These are phyloP conservation scores for Zaprionus ornatus DNA, from an alignment of 1,140 invertebrate genomes.

Conservation along the genomic window DNA sequence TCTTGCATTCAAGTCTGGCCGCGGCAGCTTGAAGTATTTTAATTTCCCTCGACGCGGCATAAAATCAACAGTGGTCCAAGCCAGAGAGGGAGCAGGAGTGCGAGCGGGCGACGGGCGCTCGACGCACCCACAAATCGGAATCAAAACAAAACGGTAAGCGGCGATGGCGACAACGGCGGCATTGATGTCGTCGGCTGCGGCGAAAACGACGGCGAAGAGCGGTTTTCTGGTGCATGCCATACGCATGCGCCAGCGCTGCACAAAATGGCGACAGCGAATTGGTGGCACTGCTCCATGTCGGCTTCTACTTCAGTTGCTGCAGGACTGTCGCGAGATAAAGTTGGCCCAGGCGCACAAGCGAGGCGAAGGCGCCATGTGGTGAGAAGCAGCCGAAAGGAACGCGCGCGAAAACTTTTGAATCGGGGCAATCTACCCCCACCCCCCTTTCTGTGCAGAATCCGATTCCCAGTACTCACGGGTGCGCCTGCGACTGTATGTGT, in stretches of 20 bases:
- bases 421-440: conserved; percentile 1
- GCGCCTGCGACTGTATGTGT: conserved; percentile 15
- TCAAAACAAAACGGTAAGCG: conserved; percentile 75
- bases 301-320: conserved; percentile 64
- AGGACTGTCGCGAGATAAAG: conserved; percentile 72
- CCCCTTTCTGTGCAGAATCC: conserved; percentile 24
- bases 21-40: conserved; percentile 65
- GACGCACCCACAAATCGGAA: conserved; percentile 55
- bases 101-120: background rate
- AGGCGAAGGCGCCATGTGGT: conserved; percentile 24
- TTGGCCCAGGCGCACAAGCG: conserved; percentile 43
- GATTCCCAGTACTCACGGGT: background rate
- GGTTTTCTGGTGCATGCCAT: background rate
- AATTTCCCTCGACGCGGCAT: conserved; percentile 69
- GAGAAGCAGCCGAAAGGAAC: conserved; percentile 52
- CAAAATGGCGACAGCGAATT: conserved; percentile 68
- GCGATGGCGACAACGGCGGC: conserved; percentile 24
- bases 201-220: conserved; percentile 22
- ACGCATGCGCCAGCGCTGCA: conserved; percentile 66
- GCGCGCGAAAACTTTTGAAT: conserved; percentile 68
- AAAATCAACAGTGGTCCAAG: conserved; percentile 48
- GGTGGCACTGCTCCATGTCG: conserved; percentile 31
- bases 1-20: conserved; percentile 64
- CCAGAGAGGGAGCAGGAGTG: background rate
- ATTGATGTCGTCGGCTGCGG: conserved; percentile 11